Evolutionary conservation across 2,113 vertebrate species (phyloP).

Genomic region (Hipposideros armiger): DNA sequence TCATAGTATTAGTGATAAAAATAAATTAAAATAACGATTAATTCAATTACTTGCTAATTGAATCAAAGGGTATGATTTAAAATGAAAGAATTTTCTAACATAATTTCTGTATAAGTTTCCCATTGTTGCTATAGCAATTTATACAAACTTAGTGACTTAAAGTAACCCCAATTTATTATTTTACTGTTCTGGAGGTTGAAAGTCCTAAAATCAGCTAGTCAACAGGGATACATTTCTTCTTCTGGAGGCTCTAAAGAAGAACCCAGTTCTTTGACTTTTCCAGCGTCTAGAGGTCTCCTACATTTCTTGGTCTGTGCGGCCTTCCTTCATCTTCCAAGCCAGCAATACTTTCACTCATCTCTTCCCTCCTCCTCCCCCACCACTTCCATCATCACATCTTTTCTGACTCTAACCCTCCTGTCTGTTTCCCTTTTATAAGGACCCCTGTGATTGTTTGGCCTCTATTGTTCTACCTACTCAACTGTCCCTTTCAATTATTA

Average conservation of each 20-base stretch:
- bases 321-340: background rate
- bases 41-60: background rate
- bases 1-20: background rate
- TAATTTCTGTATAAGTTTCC: too few species aligned
- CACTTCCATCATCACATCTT: background rate
- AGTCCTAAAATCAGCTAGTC: background rate
- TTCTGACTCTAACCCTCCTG: rapidly evolving
- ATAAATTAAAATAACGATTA: background rate
- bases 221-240: background rate
- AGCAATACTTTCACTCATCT: background rate
- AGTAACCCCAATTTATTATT: background rate
- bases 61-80: background rate
- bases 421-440: background rate
- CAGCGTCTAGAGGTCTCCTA: background rate
- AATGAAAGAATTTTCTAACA: background rate
- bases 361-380: background rate
- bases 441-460: background rate
- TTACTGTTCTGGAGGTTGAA: background rate
- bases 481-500: background rate
- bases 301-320: background rate
- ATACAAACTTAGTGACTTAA: background rate
- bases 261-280: background rate
- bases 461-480: background rate
- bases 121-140: too few species aligned
- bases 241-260: background rate